A percentile compares a stretch with the other conserved stretches of the same genome.
Evolutionary conservation across 1,140 invertebrate genomes (phyloP).

Genomic region (Potamilus streckersoni): DNA sequence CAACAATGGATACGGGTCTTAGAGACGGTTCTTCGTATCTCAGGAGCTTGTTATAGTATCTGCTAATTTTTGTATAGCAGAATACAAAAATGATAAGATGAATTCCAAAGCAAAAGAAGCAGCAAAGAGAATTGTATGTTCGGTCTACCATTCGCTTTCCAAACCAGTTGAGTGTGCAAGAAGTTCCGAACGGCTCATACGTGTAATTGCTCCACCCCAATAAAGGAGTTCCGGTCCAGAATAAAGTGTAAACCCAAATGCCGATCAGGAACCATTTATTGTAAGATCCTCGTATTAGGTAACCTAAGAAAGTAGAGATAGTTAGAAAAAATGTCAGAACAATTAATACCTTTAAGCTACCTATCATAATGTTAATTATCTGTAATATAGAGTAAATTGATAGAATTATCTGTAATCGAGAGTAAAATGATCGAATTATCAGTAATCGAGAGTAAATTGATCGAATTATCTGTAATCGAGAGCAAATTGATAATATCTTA

Average conservation of each 20-base stretch:
- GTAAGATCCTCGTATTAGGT: neutral
- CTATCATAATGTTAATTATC: too few relatives aligned
- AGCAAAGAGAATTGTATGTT: constrained; percentile 8
- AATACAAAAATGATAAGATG: neutral
- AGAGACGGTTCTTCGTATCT: neutral
- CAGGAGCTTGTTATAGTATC: too few relatives aligned
- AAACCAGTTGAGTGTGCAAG: constrained; percentile 12
- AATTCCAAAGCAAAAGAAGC: constrained; percentile 6
- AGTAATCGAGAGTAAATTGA: too few relatives aligned
- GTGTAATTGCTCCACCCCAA: constrained; percentile 14
- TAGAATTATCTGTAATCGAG: too few relatives aligned
- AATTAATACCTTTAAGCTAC: too few relatives aligned
- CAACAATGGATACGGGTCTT: neutral
- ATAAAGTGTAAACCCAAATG: neutral
- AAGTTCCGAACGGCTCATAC: constrained; percentile 3
- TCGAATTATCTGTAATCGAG: too few relatives aligned
- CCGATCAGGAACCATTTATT: neutral
- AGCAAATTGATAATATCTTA: too few relatives aligned
- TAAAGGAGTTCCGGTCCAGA: constrained; percentile 8
- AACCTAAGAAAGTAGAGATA: too few relatives aligned
- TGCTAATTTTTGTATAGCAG: neutral
- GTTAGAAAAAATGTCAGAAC: too few relatives aligned
- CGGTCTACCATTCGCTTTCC: neutral
- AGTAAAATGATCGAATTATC: too few relatives aligned
- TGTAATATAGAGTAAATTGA: too few relatives aligned